Conservation (phyloP, 2,113 vertebrate species). For the Manacus vitellinus region DNA sequence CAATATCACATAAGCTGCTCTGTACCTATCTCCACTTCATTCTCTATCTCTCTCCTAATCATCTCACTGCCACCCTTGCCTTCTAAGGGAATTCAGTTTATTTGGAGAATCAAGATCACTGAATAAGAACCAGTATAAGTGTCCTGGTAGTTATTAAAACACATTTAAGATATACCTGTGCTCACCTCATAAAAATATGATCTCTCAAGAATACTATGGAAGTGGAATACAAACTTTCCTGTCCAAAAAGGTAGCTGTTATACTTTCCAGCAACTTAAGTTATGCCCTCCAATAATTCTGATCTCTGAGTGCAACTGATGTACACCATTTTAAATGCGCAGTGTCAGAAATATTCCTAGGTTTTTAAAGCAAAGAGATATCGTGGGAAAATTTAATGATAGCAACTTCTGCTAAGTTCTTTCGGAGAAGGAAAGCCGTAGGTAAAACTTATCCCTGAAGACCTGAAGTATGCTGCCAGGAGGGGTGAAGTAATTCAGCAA, state of each 20-base stretch:
- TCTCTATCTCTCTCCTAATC: not conserved
- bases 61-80: not conserved
- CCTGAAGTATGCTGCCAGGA: not conserved
- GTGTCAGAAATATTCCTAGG: not conserved
- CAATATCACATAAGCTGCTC: not conserved
- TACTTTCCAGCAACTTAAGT: not conserved
- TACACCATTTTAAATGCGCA: not conserved
- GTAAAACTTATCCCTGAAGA: not conserved
- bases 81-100: not conserved
- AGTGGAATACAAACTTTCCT: not conserved
- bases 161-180: not conserved
- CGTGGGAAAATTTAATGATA: accelerated
- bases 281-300: not conserved
- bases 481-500: not conserved
- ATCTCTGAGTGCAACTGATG: not conserved
- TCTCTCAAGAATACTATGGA: not conserved
- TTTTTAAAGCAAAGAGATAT: not conserved
- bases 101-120: not conserved
- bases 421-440: not conserved
- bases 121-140: not conserved
- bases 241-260: not conserved
- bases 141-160: not conserved
- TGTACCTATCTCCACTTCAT: not conserved
- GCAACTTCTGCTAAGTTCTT: not conserved
- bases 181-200: not conserved